Base-by-base conservation (phyloP, 2,113 vertebrate species). In the Ceyx cyanopectus region DNA sequence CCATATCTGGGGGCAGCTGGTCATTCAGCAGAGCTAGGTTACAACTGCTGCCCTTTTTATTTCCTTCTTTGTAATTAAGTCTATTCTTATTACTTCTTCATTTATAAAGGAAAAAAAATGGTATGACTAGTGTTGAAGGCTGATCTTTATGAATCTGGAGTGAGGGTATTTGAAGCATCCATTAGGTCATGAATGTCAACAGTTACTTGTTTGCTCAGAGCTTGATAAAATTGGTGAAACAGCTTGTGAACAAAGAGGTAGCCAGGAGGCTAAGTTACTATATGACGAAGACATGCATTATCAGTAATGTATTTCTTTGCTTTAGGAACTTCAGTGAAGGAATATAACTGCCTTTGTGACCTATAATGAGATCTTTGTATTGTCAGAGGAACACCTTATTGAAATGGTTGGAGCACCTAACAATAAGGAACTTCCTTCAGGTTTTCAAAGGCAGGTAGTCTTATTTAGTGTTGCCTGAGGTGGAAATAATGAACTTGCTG, bases 401-500 rank as follows among this genome's bases (percentile, higher is more conserved):
- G 19, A 67, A 91, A 86, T 3, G 3, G 4, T 58, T 63, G n/a
- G 26, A 50, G 34, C 18, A 88, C 18, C 7, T 63, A 81, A 17
- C 63, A 80, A 16, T 80, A 80, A 75, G 19, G 24, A 77, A 34
- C 26, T 76, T 96, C 51, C 46, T 75, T 54, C 21, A 56, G 54
- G 72, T 30, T 70, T 92, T 87, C 32, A 62, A 41, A 45, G 32
- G 45, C 51, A 91, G 45, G 60, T 46, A 92, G 63, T 67, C 56
- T 51, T 84, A 46, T 70, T 92, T 92, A 60, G 27, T 91, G 65
- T 77, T 87, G 14, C 32, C 86, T 84, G 24, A 85, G 23, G 29
- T 82, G 63, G 89, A 80, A 91, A n/a, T 85, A 91, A 93, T 66
- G 72, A 94, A 81, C 60, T 81, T 79, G 67, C 45, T 87, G 83